These are phyloP conservation scores for Numida meleagris DNA, from an alignment of 2,113 vertebrate genomes.

Conservation along the genomic window DNA sequence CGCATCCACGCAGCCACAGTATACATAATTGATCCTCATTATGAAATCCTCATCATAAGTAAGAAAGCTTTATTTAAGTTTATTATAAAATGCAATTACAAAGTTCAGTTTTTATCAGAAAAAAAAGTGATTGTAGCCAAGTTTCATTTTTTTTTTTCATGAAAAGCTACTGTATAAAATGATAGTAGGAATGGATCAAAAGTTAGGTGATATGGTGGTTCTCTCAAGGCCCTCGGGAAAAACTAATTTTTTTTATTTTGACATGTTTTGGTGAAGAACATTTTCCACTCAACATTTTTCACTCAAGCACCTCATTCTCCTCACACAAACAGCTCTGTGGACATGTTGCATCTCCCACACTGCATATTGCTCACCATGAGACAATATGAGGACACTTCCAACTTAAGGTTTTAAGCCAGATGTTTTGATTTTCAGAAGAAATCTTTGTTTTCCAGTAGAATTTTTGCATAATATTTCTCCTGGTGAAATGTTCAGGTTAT, in stretches of 20 bases:
- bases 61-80: not conserved
- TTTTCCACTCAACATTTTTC: not conserved
- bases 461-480: not conserved
- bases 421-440: not conserved
- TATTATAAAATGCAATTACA: not conserved
- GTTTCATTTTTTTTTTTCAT: not conserved
- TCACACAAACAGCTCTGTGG: not conserved
- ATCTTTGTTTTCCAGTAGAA: not conserved
- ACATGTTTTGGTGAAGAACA: not conserved
- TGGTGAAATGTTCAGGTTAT: not conserved
- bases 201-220: fast-evolving
- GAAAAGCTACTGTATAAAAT: not conserved
- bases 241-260: not conserved
- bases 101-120: not conserved
- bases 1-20: not conserved
- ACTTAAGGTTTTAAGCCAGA: not conserved
- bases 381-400: not conserved
- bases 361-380: fast-evolving
- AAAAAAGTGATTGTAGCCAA: not conserved
- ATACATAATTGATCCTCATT: not conserved
- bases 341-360: fast-evolving
- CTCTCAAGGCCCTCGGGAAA: not conserved
- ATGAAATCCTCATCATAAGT: not conserved
- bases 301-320: not conserved
- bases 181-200: not conserved